A percentile compares a stretch with the other conserved stretches of the same genome.
Conservation (phyloP, 2,888 invertebrate genomes). For the Cheiracanthium punctorium region DNA sequence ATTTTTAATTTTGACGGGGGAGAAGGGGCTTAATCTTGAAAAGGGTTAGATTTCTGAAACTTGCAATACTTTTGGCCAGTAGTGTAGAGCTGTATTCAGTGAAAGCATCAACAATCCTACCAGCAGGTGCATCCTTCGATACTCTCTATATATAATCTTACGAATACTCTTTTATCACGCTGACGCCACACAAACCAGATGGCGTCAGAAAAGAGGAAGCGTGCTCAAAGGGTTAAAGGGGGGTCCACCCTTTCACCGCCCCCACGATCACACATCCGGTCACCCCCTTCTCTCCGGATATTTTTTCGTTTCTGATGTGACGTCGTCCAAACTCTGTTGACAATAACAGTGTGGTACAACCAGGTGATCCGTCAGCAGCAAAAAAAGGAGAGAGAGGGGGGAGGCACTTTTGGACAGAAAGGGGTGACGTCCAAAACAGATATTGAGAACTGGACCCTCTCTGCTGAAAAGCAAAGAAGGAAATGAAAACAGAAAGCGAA, state of each 20-base stretch:
- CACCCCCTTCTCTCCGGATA: neutral
- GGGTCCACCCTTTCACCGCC: neutral
- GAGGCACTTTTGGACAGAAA: neutral
- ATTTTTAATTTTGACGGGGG: too few species aligned
- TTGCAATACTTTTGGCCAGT: too few species aligned
- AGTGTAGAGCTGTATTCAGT: too few species aligned
- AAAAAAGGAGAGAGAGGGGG: neutral
- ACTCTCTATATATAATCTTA: neutral
- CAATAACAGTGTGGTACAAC: conserved; percentile 9
- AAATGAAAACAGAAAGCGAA: neutral
- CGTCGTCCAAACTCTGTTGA: conserved; percentile 10
- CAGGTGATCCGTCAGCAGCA: neutral
- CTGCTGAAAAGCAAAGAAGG: neutral
- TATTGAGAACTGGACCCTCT: neutral
- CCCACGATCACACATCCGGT: conserved; percentile 1
- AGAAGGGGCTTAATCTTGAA: too few species aligned
- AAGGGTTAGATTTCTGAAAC: too few species aligned
- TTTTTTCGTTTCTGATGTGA: neutral
- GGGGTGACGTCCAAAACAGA: neutral
- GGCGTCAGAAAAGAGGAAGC: neutral
- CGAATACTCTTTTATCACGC: neutral
- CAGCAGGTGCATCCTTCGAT: neutral
- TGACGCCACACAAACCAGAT: neutral
- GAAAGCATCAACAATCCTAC: too few species aligned
- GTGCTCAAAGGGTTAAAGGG: neutral